A percentile compares a stretch with the other conserved stretches of the same genome.
Conservation (phyloP, 2,113 vertebrate genomes). For the Mustelus asterias region DNA sequence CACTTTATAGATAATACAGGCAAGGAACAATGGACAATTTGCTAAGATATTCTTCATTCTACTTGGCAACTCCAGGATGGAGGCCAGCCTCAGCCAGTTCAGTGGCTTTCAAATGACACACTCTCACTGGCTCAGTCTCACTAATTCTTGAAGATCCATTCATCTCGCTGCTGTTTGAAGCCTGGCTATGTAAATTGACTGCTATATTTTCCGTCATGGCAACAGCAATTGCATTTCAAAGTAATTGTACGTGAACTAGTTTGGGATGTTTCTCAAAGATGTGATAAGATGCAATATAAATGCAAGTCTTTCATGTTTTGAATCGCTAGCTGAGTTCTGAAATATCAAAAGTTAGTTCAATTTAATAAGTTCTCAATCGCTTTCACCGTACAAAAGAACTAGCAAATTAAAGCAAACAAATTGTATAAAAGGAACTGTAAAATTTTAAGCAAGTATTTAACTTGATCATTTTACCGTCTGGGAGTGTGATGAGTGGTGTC, state of each 20-base stretch:
- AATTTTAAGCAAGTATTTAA: neutral
- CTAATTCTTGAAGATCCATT: neutral
- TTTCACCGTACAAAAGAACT: neutral
- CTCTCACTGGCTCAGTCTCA: neutral
- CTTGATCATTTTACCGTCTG: neutral
- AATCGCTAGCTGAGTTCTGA: neutral
- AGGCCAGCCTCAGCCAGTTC: neutral
- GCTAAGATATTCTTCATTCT: neutral
- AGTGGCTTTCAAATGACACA: neutral
- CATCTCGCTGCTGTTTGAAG: neutral
- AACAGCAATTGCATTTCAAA: neutral
- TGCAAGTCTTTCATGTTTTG: slow-evolving; percentile 11
- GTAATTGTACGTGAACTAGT: neutral
- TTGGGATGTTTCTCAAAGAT: neutral
- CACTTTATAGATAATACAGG: neutral
- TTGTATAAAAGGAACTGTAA: neutral
- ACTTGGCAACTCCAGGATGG: no score
- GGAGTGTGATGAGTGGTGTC: neutral
- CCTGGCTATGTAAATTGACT: neutral
- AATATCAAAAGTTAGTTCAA: neutral
- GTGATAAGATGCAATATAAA: slow-evolving; percentile 5
- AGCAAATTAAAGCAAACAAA: neutral
- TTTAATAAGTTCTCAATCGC: neutral
- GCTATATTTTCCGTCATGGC: neutral
- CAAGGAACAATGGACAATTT: neutral